Conservation (phyloP, 2,797 vertebrate species). For the Triplophysa bombifrons region DNA sequence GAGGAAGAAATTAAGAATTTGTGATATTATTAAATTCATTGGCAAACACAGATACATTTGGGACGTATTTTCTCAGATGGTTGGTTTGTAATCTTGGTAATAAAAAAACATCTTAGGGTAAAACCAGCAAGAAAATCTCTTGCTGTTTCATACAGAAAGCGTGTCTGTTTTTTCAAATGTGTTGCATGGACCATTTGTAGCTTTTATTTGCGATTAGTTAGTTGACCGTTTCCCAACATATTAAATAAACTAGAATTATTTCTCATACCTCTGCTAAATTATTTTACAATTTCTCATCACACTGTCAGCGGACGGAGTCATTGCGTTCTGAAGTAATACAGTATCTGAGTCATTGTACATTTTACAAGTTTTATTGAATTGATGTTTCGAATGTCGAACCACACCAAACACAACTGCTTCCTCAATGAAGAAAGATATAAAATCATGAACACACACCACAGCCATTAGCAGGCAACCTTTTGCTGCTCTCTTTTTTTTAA, state of each 20-base stretch:
- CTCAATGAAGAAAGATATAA: background rate
- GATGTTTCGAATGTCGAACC: slow-evolving; percentile 1
- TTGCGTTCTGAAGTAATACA: slow-evolving; percentile 9
- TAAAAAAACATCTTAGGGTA: slow-evolving; percentile 62
- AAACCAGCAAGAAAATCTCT: background rate
- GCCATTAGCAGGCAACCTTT: slow-evolving; percentile 53
- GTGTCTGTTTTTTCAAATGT: background rate
- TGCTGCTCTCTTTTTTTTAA: slow-evolving; percentile 56
- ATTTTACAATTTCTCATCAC: background rate
- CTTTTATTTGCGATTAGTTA: slow-evolving; percentile 5
- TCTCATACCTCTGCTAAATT: slow-evolving; percentile 1
- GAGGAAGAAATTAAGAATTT: slow-evolving; percentile 61
- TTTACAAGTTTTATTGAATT: slow-evolving; percentile 28
- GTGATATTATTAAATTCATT: slow-evolving; percentile 74
- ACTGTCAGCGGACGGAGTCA: background rate
- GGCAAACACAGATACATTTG: slow-evolving; percentile 63
- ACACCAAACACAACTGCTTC: slow-evolving; percentile 28
- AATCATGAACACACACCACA: slow-evolving; percentile 11
- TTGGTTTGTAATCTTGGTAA: slow-evolving; percentile 74
- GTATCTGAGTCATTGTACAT: slow-evolving; percentile 4
- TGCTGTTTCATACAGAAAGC: slow-evolving; percentile 26
- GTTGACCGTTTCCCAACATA: slow-evolving; percentile 13
- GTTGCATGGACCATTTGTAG: background rate
- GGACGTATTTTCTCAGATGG: slow-evolving; percentile 71
- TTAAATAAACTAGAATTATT: background rate